phyloP scores from a whole-genome alignment of 1,140 invertebrate species.

The Ostrea edulis region DNA sequence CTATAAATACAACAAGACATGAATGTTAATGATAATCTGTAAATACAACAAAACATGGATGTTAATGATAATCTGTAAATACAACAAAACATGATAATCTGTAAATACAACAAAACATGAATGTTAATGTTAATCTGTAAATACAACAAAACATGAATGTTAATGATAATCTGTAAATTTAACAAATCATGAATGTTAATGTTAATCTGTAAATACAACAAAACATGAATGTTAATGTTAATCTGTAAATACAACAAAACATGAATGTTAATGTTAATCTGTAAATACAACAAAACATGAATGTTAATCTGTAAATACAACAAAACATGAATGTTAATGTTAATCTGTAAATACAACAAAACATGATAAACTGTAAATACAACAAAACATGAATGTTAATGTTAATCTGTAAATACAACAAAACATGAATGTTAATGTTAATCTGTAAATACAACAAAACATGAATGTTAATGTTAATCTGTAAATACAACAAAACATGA shows the following conservation, averaged over 20 bases:
- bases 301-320: conserved; percentile 60
- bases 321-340: conserved; percentile 58
- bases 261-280: conserved; percentile 69
- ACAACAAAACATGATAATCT: conserved; percentile 59
- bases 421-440: conserved; percentile 63
- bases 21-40: conserved; percentile 67
- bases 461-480: conserved; percentile 69
- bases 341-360: conserved; percentile 55
- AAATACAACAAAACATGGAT: neutral
- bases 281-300: conserved; percentile 38
- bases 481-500: neutral
- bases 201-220: conserved; percentile 60
- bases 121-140: conserved; percentile 65
- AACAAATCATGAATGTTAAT: conserved; percentile 49
- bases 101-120: neutral
- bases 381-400: conserved; percentile 50
- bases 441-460: conserved; percentile 48
- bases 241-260: conserved; percentile 48
- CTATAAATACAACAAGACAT: conserved; percentile 48
- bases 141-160: conserved; percentile 42
- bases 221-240: conserved; percentile 63
- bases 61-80: conserved; percentile 65
- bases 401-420: conserved; percentile 60
- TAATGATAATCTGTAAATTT: conserved; percentile 62
- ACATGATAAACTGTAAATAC: conserved; percentile 60